Evolutionary conservation across 53 echinoderm and acorn worm species (phyloP).

Genomic region (Stichopus horrens): DNA sequence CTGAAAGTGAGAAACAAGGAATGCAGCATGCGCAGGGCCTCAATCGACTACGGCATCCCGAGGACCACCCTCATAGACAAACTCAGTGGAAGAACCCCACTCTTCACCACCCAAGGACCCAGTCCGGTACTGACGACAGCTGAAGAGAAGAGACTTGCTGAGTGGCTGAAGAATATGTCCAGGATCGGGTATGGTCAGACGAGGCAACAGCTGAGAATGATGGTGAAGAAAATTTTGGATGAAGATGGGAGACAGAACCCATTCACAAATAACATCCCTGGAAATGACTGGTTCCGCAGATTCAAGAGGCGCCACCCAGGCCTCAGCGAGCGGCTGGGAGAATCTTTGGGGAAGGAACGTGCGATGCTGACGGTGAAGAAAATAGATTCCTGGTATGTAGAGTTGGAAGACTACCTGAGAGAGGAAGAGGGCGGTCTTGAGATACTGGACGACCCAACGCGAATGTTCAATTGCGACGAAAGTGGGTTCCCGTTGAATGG

Average conservation of each 20-base stretch:
- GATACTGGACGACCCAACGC: constrained; percentile 36
- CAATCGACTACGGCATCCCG: constrained; percentile 12
- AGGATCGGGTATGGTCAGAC: constrained; percentile 51
- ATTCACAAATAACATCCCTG: constrained; percentile 33
- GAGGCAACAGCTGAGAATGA: constrained; percentile 30
- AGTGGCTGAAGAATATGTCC: constrained; percentile 48
- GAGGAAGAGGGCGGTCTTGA: constrained; percentile 4
- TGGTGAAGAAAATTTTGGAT: constrained; percentile 13
- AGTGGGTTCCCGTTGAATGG: constrained; percentile 39
- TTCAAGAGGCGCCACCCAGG: constrained; percentile 31
- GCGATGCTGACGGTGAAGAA: constrained; percentile 27
- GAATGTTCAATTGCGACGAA: constrained; percentile 46
- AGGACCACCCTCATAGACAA: constrained; percentile 44
- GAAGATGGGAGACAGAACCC: constrained; percentile 31
- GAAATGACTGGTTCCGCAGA: constrained; percentile 29
- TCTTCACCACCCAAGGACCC: constrained; percentile 46
- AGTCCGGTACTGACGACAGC: constrained; percentile 37
- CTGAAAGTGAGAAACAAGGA: constrained; percentile 5
- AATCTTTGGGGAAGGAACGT: constrained; percentile 38
- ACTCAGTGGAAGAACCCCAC: constrained; percentile 33
- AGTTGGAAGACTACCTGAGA: constrained; percentile 10
- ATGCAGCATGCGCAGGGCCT: background rate
- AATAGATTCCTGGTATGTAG: constrained; percentile 2
- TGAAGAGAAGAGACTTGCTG: constrained; percentile 41
- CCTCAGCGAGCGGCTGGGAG: constrained; percentile 6